Evolutionary conservation across 2,888 invertebrate genomes (phyloP).

Genomic region (Atethmia centrago): DNA sequence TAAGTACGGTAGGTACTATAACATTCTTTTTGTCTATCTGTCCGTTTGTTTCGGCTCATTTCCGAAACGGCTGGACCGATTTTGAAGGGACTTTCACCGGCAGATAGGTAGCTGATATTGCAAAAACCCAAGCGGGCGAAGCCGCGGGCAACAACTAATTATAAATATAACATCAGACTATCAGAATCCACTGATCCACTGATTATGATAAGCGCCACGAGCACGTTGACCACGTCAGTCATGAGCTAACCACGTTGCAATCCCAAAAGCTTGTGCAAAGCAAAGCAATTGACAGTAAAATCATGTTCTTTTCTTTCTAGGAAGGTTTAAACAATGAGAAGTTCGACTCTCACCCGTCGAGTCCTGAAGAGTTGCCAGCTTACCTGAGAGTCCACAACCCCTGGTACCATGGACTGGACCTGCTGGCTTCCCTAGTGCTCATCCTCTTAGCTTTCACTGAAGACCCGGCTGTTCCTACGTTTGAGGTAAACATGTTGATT

Average conservation of each 20-base stretch:
- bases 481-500: constrained; percentile 86
- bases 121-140: too few relatives aligned
- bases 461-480: constrained; percentile 94
- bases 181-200: not conserved
- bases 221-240: not conserved
- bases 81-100: too few relatives aligned
- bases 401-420: constrained; percentile 96
- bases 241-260: not conserved
- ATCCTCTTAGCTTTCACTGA: constrained; percentile 95
- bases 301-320: constrained; percentile 83
- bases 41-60: too few relatives aligned
- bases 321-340: constrained; percentile 98
- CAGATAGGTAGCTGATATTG: too few relatives aligned
- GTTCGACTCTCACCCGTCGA: constrained; percentile 96
- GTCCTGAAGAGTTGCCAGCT: constrained; percentile 95
- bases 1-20: too few relatives aligned
- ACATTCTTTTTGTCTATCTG: too few relatives aligned
- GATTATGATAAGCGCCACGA: not conserved
- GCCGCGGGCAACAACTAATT: too few relatives aligned
- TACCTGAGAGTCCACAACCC: constrained; percentile 96
- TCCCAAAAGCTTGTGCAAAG: not conserved
- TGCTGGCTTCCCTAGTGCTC: constrained; percentile 94
- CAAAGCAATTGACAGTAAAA: not conserved
- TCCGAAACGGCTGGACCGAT: too few relatives aligned
- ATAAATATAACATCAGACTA: not conserved